Base-by-base conservation (phyloP, 2,888 invertebrate species). In the Ligdia adustata region DNA sequence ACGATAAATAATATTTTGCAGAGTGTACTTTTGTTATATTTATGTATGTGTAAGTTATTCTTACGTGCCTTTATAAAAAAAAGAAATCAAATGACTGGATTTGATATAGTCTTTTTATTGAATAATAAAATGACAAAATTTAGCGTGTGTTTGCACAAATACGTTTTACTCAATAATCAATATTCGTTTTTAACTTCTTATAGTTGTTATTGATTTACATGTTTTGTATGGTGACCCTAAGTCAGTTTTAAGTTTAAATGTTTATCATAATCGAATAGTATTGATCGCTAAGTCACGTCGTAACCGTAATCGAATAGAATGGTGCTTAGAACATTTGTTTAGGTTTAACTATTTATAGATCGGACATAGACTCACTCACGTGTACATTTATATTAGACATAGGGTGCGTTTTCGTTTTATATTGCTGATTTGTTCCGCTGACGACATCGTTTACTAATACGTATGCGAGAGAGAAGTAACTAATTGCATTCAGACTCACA, bases 221-320 rank as follows among this genome's bases (percentile, higher is more conserved):
- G 73, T 73, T 76, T 66, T 75, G 69, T 80, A 81, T 72, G 74
- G 38, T 72, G 79, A 75, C 72, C 70, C 68, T 79, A 76, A 84
- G 85, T 84, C 80, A 82, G 65, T 67, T 67, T 77, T 85, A 82
- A 77, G 76, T 82, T 84, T 76, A 74, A 80, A 72, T 43, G 38
- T 79, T 77, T 78, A 75, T 78, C 60, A 64, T 80, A 79, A 75
- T 76, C 75, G 70, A 69, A 77, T 72, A 84, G 82, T 87, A 85
- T 85, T 84, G 76, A 82, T 78, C 73, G 81, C 80, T 87, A 82
- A 85, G 86, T 89, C 86, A 82, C 76, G 66, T 67, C 59, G 75
- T 79, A 82, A 84, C 82, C 76, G 81, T 80, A 75, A 89, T 88
- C 88, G 90, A 90, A 90, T 89, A 89, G 85, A 89, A 87, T 87